Percentiles rank a stretch among this genome's conserved stretches.
These are phyloP conservation scores for Oreochromis niloticus DNA, from an alignment of 2,113 vertebrate species.

Conservation along the genomic window DNA sequence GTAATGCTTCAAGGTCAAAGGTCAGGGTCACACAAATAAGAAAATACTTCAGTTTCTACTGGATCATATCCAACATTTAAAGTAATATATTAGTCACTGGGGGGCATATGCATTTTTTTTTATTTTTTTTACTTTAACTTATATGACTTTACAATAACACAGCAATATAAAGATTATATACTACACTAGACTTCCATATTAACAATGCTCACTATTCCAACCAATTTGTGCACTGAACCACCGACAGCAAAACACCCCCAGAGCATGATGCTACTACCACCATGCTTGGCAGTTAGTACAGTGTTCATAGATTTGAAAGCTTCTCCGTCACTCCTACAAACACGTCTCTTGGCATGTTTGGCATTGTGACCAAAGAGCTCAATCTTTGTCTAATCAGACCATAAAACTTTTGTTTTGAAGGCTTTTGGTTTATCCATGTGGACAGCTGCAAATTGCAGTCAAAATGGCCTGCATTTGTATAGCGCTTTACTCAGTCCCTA, in stretches of 20 bases:
- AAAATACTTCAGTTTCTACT: neutral
- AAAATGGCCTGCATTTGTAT: too few relatives aligned
- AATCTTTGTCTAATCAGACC: neutral
- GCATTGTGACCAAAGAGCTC: neutral
- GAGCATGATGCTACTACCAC: neutral
- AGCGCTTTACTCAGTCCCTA: too few relatives aligned
- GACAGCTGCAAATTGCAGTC: neutral
- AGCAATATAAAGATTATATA: neutral
- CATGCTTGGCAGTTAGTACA: neutral
- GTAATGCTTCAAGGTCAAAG: neutral
- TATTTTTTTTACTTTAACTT: fast-evolving
- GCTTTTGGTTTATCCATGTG: neutral
- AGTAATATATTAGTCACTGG: neutral
- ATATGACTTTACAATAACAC: neutral
- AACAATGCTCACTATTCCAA: neutral
- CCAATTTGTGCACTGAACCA: neutral
- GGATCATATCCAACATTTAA: neutral
- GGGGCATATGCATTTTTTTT: neutral
- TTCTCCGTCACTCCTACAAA: neutral
- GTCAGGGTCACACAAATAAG: neutral
- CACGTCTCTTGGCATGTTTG: neutral
- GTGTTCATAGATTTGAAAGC: neutral
- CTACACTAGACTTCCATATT: neutral
- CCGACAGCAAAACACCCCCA: neutral
- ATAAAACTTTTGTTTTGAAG: fast-evolving